Evolutionary conservation across 2,113 vertebrate genomes (phyloP).

Genomic region (Elgaria multicarinata): DNA sequence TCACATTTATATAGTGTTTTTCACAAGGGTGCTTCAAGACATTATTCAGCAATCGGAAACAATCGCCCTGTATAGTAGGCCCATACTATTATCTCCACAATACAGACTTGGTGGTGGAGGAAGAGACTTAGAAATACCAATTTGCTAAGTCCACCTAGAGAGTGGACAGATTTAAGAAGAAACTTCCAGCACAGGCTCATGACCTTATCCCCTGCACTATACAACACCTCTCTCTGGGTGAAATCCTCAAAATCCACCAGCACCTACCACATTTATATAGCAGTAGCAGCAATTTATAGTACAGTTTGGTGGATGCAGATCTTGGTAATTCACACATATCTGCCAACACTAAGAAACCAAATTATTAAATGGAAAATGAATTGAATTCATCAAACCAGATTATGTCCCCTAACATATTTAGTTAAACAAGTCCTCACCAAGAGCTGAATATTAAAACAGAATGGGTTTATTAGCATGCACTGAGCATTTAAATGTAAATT

Average conservation of each 20-base stretch:
- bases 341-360: background rate
- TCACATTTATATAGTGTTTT: background rate
- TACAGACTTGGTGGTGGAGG: background rate
- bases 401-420: conserved; percentile 12
- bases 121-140: background rate
- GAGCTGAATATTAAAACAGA: conserved; percentile 40
- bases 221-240: background rate
- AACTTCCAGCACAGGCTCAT: background rate
- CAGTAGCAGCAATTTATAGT: background rate
- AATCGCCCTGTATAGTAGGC: background rate
- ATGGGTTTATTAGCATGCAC: conserved; percentile 49
- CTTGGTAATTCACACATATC: background rate
- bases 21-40: background rate
- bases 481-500: conserved; percentile 62
- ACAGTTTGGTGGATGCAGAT: background rate
- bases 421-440: background rate
- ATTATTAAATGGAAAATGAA: background rate
- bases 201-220: background rate
- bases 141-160: background rate
- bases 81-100: background rate
- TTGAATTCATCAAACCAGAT: conserved; percentile 3
- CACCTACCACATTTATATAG: too few relatives aligned
- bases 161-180: background rate
- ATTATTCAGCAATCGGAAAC: background rate
- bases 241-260: background rate